A percentile compares a stretch with the other conserved stretches of the same genome.
Conservation (phyloP, 2,113 vertebrate species). For the Ammodytes marinus region DNA sequence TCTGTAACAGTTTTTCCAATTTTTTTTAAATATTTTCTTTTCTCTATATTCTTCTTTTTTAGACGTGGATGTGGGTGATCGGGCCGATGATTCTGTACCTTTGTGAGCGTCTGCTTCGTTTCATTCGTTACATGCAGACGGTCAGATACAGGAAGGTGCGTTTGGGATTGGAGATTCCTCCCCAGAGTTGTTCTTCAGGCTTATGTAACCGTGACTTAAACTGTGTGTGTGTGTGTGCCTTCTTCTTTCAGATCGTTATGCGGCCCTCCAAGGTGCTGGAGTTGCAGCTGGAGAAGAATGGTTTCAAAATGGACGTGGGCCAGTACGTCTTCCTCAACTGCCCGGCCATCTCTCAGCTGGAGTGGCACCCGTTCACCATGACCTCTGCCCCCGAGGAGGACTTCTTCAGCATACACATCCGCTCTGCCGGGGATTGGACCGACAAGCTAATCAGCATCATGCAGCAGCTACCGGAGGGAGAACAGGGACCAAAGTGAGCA, state of each 20-base stretch:
- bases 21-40: background rate
- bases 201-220: rapidly evolving
- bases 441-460: conserved; percentile 86
- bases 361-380: conserved; percentile 97
- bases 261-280: conserved; percentile 93
- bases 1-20: background rate
- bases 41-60: background rate
- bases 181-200: no score
- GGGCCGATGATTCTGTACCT: conserved; percentile 89
- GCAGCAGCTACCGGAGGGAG: conserved; percentile 80
- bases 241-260: conserved; percentile 86
- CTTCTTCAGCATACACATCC: conserved; percentile 92
- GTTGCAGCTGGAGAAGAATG: conserved; percentile 91
- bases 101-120: conserved; percentile 89
- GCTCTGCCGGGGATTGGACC: conserved; percentile 91
- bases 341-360: conserved; percentile 87
- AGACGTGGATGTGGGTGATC: conserved; percentile 96
- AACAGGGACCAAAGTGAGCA: conserved; percentile 86
- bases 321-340: conserved; percentile 95
- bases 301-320: conserved; percentile 93
- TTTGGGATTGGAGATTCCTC: background rate
- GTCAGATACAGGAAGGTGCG: conserved; percentile 91
- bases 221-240: background rate
- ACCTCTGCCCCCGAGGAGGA: conserved; percentile 94
- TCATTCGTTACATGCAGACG: conserved; percentile 88